Evolutionary conservation across 1,140 invertebrate species (phyloP), one percentile per base, ranked within the genome.

Genomic region (Hypsibius dujardini): DNA sequence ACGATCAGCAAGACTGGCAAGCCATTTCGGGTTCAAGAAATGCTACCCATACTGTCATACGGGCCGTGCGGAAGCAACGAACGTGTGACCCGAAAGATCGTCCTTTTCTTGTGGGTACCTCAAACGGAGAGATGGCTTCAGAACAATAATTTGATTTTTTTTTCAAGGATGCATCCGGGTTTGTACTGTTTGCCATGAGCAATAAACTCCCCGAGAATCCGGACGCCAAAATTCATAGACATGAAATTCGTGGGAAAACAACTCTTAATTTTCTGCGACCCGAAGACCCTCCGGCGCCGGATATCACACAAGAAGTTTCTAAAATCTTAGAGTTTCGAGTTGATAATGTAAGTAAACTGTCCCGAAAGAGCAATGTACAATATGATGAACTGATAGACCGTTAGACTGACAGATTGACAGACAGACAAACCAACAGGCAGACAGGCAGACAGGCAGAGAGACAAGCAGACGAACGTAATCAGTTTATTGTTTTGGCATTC

Each of bases 1-100:
- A 56, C 50, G n/a, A 56, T 12, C 50, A 56, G n/a, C 50, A 56
- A n/a, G 50, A 56, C 50, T 56, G 50, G 50, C 50, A 56, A 56
- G 7, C 50, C 7, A n/a, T 56, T 12, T 56, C 50, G 7, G 50
- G 50, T 0, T 56, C 50, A n/a, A 56, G n/a, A n/a, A 56, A 56
- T n/a, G 50, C 50, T 56, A 56, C 7, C n/a, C n/a, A 56, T n/a
- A 56, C 50, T 7, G 50, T 56, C 7, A 7, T 56, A n/a, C 50
- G 50, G 7, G 50, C 50, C 50, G 50, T 56, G 7, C 50, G 50
- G 7, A 7, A n/a, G 7, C 50, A 12, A n/a, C 7, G n/a, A n/a
- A 56, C 50, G n/a, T 56, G 50, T 56, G 50, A 56, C 50, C 7
- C 7, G 50, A 56, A 56, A 56, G 50, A 56, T n/a, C 50, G 50